Percentiles rank a stretch among this genome's conserved stretches.
These are phyloP conservation scores for Alligator mississippiensis DNA, from an alignment of 2,113 vertebrate species.

Conservation along the genomic window DNA sequence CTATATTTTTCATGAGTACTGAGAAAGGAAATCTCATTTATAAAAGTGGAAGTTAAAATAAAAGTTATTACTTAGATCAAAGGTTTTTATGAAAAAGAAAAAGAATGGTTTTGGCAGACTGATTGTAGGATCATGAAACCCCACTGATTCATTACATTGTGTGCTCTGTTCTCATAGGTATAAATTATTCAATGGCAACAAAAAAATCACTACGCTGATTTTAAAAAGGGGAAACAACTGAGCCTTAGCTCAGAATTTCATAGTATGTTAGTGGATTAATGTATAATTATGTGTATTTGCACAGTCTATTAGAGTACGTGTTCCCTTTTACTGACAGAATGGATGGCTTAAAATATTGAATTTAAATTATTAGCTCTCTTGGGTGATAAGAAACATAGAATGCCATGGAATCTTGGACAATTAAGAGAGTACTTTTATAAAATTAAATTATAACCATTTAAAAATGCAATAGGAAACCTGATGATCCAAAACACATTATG, in stretches of 20 bases:
- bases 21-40: not conserved
- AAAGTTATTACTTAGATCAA: not conserved
- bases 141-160: not conserved
- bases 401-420: not conserved
- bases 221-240: not conserved
- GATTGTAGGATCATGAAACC: not conserved
- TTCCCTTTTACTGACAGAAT: not conserved
- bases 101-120: not conserved
- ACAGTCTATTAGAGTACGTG: not conserved
- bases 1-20: not conserved
- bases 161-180: not conserved
- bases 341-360: not conserved
- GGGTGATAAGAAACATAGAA: not conserved
- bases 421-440: not conserved
- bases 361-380: not conserved
- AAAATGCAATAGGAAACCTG: not conserved
- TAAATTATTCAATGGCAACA: not conserved
- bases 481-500: not conserved
- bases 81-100: not conserved
- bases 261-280: not conserved
- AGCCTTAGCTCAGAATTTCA: not conserved
- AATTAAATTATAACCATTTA: slow-evolving; percentile 1
- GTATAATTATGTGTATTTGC: not conserved
- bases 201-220: not conserved
- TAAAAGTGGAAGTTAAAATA: not conserved